phyloP scores from a whole-genome alignment of 2,797 vertebrate species.

The Anabas testudineus region DNA sequence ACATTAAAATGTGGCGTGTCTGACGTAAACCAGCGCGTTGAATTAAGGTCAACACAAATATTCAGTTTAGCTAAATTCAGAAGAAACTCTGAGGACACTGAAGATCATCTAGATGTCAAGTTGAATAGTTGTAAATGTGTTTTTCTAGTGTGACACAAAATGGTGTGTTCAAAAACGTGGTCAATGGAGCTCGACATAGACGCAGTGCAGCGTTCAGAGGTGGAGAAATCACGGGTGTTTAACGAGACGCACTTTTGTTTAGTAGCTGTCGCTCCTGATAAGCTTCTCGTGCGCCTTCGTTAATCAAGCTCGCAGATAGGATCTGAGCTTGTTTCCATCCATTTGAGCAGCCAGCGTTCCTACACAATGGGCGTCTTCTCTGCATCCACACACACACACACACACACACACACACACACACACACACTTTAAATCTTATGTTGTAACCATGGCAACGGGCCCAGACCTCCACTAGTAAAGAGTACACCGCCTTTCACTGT shows the following conservation, averaged over 20 bases:
- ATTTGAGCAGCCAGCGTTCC: conserved; percentile 1
- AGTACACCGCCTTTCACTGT: conserved; percentile 5
- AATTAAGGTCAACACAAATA: too few relatives aligned
- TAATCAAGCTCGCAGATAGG: neutral
- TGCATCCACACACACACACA: conserved; percentile 14
- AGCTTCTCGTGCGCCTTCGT: neutral
- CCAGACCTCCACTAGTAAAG: conserved; percentile 40
- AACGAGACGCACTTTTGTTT: too few relatives aligned
- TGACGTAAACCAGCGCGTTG: too few relatives aligned
- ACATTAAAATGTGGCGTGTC: too few relatives aligned
- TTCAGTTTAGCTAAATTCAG: too few relatives aligned
- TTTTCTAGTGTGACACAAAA: too few relatives aligned
- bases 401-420: neutral
- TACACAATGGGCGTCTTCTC: conserved; percentile 16
- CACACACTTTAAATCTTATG: conserved; percentile 59
- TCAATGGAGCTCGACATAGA: neutral
- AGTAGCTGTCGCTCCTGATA: neutral
- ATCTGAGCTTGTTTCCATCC: conserved; percentile 6
- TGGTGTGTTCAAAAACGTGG: too few relatives aligned
- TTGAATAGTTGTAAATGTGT: too few relatives aligned
- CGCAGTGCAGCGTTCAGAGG: neutral
- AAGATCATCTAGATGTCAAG: too few relatives aligned
- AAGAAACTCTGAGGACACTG: too few relatives aligned
- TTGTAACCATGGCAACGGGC: conserved; percentile 79
- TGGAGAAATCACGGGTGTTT: neutral